These are phyloP conservation scores for Emberiza fucata DNA, from an alignment of 2,113 vertebrate species.

Conservation along the genomic window DNA sequence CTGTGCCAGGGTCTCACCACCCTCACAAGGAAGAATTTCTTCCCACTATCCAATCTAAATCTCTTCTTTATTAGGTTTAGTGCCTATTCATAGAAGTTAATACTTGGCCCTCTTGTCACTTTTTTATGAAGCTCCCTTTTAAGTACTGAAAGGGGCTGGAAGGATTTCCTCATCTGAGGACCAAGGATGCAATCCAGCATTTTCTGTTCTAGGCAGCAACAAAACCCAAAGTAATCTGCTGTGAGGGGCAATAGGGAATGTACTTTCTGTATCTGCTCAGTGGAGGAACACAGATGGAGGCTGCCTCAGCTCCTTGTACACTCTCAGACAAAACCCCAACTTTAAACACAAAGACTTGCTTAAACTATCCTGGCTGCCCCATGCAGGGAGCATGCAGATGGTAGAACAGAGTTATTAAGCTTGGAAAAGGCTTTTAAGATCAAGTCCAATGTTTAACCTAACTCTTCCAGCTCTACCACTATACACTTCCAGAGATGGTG, in stretches of 20 bases:
- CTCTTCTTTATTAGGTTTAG: neutral
- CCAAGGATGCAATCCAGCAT: neutral
- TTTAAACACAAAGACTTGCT: neutral
- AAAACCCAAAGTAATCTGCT: neutral
- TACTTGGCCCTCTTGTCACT: neutral
- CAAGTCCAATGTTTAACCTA: neutral
- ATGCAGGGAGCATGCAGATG: neutral
- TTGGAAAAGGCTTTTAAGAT: neutral
- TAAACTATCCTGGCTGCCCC: too few species aligned
- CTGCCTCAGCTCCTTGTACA: neutral
- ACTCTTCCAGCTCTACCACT: neutral
- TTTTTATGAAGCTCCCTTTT: neutral
- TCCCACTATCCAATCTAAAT: neutral
- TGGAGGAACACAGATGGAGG: neutral
- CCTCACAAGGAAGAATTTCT: neutral
- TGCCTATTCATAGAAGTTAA: neutral
- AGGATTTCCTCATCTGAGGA: neutral
- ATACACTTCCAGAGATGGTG: neutral
- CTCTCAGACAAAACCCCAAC: neutral
- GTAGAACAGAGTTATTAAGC: neutral
- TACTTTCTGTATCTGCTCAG: neutral
- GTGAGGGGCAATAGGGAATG: neutral
- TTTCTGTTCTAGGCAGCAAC: neutral
- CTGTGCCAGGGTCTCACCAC: neutral
- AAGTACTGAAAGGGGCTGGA: neutral